Evolutionary conservation across 2,113 vertebrate species (phyloP).

Genomic region (Geococcyx californianus): DNA sequence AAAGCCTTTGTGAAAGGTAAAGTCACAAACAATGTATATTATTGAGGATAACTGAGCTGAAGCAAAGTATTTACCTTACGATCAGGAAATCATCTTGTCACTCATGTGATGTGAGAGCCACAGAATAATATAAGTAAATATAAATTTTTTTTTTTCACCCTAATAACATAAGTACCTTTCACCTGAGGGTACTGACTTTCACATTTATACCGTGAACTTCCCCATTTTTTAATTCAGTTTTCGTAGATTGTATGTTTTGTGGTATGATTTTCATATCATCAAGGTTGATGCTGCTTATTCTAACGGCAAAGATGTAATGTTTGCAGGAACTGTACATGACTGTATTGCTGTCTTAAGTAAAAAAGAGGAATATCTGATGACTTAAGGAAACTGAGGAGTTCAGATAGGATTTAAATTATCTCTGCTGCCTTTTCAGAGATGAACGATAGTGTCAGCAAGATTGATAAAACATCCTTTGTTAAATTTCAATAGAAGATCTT

Average conservation of each 20-base stretch:
- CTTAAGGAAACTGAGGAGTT: not conserved
- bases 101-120: not conserved
- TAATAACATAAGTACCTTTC: not conserved
- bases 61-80: conserved; percentile 60
- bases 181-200: not conserved
- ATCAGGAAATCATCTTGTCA: conserved; percentile 11
- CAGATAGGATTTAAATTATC: not conserved
- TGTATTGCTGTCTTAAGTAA: conserved; percentile 12
- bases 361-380: conserved; percentile 42
- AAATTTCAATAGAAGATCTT: conserved; percentile 25
- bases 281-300: conserved; percentile 21
- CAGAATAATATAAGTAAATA: not conserved
- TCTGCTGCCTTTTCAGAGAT: not conserved
- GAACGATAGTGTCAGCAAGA: not conserved
- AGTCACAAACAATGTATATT: not conserved
- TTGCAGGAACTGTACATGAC: conserved; percentile 37
- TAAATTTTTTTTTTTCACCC: not conserved
- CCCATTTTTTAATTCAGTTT: conserved; percentile 32
- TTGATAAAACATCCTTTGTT: conserved; percentile 33
- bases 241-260: conserved; percentile 28
- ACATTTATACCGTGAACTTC: conserved; percentile 9
- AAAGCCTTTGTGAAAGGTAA: conserved; percentile 13
- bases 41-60: conserved; percentile 38
- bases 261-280: conserved; percentile 48
- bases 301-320: conserved; percentile 31